Percentiles rank a stretch among this genome's conserved stretches.
These are phyloP conservation scores for Novumbra hubbsi DNA, from an alignment of 2,797 vertebrate species.

Conservation along the genomic window DNA sequence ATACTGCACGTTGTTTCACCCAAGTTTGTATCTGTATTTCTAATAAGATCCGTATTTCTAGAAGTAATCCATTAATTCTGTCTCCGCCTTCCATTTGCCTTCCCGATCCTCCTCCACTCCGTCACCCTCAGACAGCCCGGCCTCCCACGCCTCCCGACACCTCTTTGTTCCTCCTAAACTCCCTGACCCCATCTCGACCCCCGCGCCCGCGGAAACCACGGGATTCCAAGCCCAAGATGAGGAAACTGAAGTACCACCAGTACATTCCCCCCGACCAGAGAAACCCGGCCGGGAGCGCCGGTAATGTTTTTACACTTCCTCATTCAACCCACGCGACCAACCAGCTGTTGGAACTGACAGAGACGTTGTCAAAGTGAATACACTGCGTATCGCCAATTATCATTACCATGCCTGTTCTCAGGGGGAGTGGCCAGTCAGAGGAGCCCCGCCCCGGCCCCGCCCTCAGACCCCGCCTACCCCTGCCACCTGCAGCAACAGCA, in stretches of 20 bases:
- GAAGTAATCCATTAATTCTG: neutral
- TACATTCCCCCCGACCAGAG: conserved; percentile 88
- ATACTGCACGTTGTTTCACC: too few species aligned
- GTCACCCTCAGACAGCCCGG: conserved; percentile 64
- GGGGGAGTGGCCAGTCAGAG: conserved; percentile 70
- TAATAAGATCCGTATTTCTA: too few species aligned
- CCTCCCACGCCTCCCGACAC: conserved; percentile 55
- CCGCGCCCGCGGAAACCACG: conserved; percentile 76
- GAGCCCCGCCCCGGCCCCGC: conserved; percentile 55
- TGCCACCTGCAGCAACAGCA: conserved; percentile 83
- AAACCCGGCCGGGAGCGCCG: conserved; percentile 61
- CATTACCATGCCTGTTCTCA: conserved; percentile 20
- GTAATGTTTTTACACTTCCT: conserved; percentile 28
- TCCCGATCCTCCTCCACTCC: neutral
- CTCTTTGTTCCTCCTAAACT: conserved; percentile 56
- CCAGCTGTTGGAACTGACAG: too few species aligned
- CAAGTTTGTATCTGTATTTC: too few species aligned
- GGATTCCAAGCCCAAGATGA: conserved; percentile 82
- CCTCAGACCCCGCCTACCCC: conserved; percentile 77
- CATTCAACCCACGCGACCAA: neutral
- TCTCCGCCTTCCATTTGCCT: neutral
- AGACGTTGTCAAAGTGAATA: neutral
- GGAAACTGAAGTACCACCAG: conserved; percentile 89
- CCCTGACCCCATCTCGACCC: conserved; percentile 62
- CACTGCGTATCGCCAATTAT: neutral